Evolutionary conservation across 2,113 vertebrate species (phyloP), one percentile per base, ranked within the genome.

Genomic region (Chionodraco myersi): DNA sequence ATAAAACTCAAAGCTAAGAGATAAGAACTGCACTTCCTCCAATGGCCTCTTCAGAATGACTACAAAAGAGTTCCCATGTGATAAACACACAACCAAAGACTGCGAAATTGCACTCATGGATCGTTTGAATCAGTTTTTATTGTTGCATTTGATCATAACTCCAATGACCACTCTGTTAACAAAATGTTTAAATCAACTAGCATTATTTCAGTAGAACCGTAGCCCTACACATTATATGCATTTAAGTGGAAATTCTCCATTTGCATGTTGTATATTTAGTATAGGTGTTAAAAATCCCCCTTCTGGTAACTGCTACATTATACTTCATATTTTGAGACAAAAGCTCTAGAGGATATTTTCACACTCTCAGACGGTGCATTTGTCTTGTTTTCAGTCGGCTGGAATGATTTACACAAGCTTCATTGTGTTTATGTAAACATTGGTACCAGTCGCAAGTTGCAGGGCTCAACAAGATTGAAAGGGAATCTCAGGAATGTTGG

Each of bases 401-500:
- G 16, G 34, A 15, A 5, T 1, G 4, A 57, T 30, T 11, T 34
- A 57, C 30, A 62, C 13, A 26, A 56, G 13, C 48, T 26, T 10
- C 15, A 2, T 70, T 11, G 9, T 54, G n/a, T 18, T 59, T 62
- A 26, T 64, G 63, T 48, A 59, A 75, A 44, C 49, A 49, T 48
- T 54, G 21, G 41, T 26, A 23, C 9, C 49, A 60, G 47, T 10
- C 51, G 66, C 56, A 49, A n/a, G 15, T 63, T 68, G 15, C 30
- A 30, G n/a, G 30, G 16, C 71, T 48, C 48, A 13, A 26, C 62
- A 77, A 4, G 2, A 54, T 13, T 53, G 41, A 49, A 48, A 64
- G 66, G 71, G 70, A 62, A 87, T 85, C 12, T 41, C 6, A 73
- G 77, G 84, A 87, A 88, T 88, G 86, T 88, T 64, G 83, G n/a